A percentile compares a stretch with the other conserved stretches of the same genome.
phyloP scores from a whole-genome alignment of 2,888 invertebrate genomes.

The Zootermopsis nevadensis region DNA sequence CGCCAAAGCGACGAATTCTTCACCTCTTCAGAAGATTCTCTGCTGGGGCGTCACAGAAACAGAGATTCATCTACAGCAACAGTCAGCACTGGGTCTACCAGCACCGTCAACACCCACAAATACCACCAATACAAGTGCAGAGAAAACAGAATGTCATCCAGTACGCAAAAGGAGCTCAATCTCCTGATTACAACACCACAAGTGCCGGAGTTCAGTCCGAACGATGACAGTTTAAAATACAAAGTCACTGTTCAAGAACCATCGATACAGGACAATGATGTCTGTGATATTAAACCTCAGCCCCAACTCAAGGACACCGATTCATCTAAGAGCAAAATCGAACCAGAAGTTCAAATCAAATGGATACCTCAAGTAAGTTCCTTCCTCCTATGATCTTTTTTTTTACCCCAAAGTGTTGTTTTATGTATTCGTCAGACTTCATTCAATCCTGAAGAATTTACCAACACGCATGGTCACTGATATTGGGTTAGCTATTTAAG shows the following conservation, averaged over 20 bases:
- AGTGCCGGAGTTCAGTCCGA: constrained; percentile 60
- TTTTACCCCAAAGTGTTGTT: too few relatives aligned
- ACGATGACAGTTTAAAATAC: constrained; percentile 67
- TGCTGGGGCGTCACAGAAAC: constrained; percentile 1
- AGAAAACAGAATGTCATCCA: constrained; percentile 50
- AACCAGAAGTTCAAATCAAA: neutral
- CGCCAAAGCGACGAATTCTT: constrained; percentile 23
- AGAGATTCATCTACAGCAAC: constrained; percentile 37
- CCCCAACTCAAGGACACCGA: neutral
- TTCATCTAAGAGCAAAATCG: neutral
- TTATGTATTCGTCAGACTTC: too few relatives aligned
- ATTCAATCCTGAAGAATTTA: too few relatives aligned
- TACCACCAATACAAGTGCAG: constrained; percentile 51
- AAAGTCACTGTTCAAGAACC: constrained; percentile 51
- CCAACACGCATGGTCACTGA: too few relatives aligned
- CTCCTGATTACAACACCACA: constrained; percentile 55
- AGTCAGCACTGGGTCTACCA: constrained; percentile 26
- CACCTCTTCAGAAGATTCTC: constrained; percentile 38
- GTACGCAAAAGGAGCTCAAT: constrained; percentile 56
- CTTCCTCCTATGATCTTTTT: neutral
- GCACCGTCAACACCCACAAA: constrained; percentile 50
- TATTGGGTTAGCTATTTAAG: too few relatives aligned
- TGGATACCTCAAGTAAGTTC: constrained; percentile 28
- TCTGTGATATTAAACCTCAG: neutral
- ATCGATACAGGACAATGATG: neutral